Conservation (phyloP, 2,113 vertebrate species). For the Prolemur simus region DNA sequence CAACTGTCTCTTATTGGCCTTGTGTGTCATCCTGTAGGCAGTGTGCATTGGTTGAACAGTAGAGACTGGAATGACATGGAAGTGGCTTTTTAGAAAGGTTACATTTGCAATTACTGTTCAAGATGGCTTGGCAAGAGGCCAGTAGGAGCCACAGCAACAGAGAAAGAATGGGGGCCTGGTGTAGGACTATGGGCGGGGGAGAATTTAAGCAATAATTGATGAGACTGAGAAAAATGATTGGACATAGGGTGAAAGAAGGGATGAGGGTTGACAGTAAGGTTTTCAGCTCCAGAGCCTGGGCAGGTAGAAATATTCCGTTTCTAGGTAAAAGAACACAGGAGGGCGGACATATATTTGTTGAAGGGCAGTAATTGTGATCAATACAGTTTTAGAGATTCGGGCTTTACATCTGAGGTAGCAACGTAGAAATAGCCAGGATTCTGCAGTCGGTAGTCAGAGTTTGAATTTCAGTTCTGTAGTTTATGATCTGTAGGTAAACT, state of each 20-base stretch:
- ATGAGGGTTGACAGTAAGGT: background rate
- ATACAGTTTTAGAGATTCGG: background rate
- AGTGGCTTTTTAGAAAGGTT: background rate
- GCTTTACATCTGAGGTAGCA: background rate
- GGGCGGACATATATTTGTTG: background rate
- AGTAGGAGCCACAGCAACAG: background rate
- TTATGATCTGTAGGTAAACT: background rate
- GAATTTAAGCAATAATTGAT: background rate
- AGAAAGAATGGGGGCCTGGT: too few relatives aligned
- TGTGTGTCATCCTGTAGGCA: background rate
- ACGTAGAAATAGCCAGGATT: background rate
- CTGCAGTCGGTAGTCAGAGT: background rate
- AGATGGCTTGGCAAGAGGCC: background rate
- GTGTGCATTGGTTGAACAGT: background rate
- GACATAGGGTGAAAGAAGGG: background rate
- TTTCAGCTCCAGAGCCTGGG: background rate
- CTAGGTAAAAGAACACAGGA: background rate
- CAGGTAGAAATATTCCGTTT: background rate
- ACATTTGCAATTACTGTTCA: background rate
- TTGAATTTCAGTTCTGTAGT: background rate
- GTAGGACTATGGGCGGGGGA: too few relatives aligned
- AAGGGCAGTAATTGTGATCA: background rate
- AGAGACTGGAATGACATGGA: background rate
- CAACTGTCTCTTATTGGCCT: background rate
- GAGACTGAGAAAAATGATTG: background rate